Conservation (phyloP, 2,113 vertebrate genomes). For the Cottus gobio region DNA sequence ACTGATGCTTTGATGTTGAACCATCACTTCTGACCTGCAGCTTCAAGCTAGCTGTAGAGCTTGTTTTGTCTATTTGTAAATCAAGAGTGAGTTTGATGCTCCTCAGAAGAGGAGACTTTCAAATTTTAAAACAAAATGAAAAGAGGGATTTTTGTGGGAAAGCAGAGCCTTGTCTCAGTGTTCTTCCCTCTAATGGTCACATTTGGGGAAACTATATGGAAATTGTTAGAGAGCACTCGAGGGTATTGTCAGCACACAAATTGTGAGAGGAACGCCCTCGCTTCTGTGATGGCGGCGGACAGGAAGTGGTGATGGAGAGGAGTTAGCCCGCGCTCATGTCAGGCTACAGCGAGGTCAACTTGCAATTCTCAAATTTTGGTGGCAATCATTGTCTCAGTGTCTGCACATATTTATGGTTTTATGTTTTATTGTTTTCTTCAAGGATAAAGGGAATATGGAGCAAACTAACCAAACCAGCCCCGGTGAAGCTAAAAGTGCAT, state of each 20-base stretch:
- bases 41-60: slow-evolving; percentile 13
- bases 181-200: neutral
- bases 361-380: slow-evolving; percentile 19
- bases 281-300: slow-evolving; percentile 6
- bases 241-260: slow-evolving; percentile 6
- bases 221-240: neutral
- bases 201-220: slow-evolving; percentile 6
- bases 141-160: neutral
- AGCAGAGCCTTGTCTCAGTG: slow-evolving; percentile 14
- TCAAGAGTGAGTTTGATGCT: neutral
- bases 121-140: neutral
- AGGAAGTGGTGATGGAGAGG: slow-evolving; percentile 40
- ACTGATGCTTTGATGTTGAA: neutral
- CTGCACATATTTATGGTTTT: slow-evolving; percentile 58
- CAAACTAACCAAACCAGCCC: slow-evolving; percentile 58
- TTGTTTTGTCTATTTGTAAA: neutral
- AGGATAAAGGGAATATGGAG: slow-evolving; percentile 74
- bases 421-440: slow-evolving; percentile 33
- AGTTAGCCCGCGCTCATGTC: slow-evolving; percentile 2
- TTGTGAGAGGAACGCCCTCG: neutral
- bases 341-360: slow-evolving; percentile 18
- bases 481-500: neutral
- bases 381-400: slow-evolving; percentile 19
- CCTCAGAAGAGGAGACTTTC: neutral
- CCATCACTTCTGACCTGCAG: slow-evolving; percentile 14